phyloP scores from a whole-genome alignment of 2,888 invertebrate genomes.

The Tortrix viridana region DNA sequence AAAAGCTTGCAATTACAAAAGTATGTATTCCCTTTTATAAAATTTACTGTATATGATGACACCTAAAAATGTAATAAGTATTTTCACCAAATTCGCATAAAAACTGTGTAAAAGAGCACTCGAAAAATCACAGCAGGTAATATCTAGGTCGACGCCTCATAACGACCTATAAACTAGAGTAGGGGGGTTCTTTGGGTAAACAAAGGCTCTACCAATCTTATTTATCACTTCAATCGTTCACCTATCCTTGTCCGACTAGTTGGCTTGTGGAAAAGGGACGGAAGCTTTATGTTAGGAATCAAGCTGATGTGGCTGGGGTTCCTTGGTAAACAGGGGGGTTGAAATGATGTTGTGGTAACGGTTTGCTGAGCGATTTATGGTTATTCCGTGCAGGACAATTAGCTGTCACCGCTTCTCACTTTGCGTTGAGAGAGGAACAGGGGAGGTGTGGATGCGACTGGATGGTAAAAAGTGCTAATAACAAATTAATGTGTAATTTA shows the following conservation, averaged over 20 bases:
- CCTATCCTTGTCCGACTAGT: background rate
- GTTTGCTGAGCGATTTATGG: slow-evolving; percentile 47
- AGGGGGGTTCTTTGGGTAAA: slow-evolving; percentile 21
- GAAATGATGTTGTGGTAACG: slow-evolving; percentile 32
- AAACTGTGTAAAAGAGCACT: slow-evolving; percentile 24
- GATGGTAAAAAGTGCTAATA: background rate
- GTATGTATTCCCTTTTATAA: too few relatives aligned
- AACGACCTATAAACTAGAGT: slow-evolving; percentile 22
- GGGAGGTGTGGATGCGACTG: slow-evolving; percentile 40
- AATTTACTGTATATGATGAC: too few relatives aligned
- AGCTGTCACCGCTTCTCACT: slow-evolving; percentile 54
- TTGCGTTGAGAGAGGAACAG: slow-evolving; percentile 40
- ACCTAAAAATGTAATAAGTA: too few relatives aligned
- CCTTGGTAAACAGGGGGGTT: slow-evolving; percentile 16
- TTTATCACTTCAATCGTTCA: background rate
- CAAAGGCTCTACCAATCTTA: background rate
- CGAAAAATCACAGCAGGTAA: slow-evolving; percentile 28
- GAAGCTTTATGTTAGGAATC: background rate
- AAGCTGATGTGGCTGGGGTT: background rate
- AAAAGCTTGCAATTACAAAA: too few relatives aligned
- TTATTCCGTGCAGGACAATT: slow-evolving; percentile 53
- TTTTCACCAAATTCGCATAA: background rate
- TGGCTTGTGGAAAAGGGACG: background rate
- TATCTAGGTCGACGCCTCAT: slow-evolving; percentile 23
- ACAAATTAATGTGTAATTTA: too few relatives aligned